Evolutionary conservation across 2,797 vertebrate species (phyloP), one percentile per base, ranked within the genome.

Genomic region (Myotis myotis): DNA sequence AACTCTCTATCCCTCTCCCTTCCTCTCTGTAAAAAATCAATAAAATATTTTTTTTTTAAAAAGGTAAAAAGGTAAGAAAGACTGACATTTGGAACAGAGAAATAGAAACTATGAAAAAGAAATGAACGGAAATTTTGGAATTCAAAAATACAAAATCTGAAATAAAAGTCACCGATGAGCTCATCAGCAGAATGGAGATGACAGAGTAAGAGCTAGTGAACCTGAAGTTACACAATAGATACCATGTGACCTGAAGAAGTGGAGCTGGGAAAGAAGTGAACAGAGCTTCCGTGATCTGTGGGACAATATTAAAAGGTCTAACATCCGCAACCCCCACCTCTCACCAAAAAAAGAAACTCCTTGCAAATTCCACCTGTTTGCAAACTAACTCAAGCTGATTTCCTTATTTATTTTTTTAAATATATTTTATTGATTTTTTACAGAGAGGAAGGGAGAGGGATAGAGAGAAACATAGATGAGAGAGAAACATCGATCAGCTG

Each of bases 381-480:
- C 76, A 57, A 87, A 87, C 75, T 68, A 82, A 89, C 17, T 76
- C 47, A 75, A 84, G 71, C 49, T 81, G 44, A 89, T 72, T 78
- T 86, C 60, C 57, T 79, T 64, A 62, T 76, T 86, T n/a, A n/a
- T n/a, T 93, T 90, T 36, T 36, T 36, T 36, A 36, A 36, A 36
- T 36, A 36, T 36, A 36, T 36, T 36, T 36, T 36, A 36, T 36
- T 36, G 36, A 36, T 36, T 36, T 36, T 36, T 36, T 36, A 36
- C 36, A 36, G 36, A 36, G 36, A 36, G 36, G 36, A 36, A 36
- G 36, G 36, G 36, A 36, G 36, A 36, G 36, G 36, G 36, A 36
- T 36, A 36, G 36, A 36, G 36, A 36, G 36, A 36, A 36, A 36
- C 36, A 36, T 36, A 2, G 36, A 36, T 36, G 36, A 36, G 36